Percentiles rank a stretch among this genome's conserved stretches.
These are phyloP conservation scores for Momotus momota DNA, from an alignment of 2,797 vertebrate genomes.

Conservation along the genomic window DNA sequence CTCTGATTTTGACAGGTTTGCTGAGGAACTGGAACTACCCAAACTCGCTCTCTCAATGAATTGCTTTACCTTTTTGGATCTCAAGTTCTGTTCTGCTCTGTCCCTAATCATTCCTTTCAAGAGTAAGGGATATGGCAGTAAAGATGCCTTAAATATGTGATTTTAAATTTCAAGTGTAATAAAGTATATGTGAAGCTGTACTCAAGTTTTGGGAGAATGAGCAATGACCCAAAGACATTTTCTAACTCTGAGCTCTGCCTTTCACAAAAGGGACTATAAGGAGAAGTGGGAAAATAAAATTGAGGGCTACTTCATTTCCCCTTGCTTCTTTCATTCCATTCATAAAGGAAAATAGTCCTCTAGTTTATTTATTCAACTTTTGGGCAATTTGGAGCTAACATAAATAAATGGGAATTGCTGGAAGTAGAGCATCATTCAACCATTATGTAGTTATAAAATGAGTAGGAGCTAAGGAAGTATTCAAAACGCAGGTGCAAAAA, in stretches of 20 bases:
- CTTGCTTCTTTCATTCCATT: conserved; percentile 22
- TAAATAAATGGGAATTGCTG: not conserved
- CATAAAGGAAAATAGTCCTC: conserved; percentile 19
- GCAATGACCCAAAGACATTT: not conserved
- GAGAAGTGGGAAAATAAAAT: conserved; percentile 18
- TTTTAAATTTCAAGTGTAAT: not conserved
- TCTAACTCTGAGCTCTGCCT: not conserved
- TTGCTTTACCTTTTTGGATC: not conserved
- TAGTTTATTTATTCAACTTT: not conserved
- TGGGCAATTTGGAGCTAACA: not conserved
- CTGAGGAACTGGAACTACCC: not conserved
- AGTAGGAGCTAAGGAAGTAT: not conserved
- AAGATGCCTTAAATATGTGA: not conserved
- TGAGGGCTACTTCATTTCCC: not conserved
- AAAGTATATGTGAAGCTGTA: not conserved
- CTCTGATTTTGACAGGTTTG: conserved; percentile 33
- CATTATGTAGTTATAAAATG: not conserved
- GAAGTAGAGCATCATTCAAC: not conserved
- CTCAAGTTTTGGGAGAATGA: conserved; percentile 8
- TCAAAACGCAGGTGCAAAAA: conserved; percentile 37
- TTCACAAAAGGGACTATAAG: not conserved
- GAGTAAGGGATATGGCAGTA: not conserved
- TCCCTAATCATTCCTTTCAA: not conserved
- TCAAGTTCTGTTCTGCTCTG: not conserved
- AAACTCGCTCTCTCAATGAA: not conserved